phyloP scores from a whole-genome alignment of 2,797 vertebrate species.

The Naso thynnoides region DNA sequence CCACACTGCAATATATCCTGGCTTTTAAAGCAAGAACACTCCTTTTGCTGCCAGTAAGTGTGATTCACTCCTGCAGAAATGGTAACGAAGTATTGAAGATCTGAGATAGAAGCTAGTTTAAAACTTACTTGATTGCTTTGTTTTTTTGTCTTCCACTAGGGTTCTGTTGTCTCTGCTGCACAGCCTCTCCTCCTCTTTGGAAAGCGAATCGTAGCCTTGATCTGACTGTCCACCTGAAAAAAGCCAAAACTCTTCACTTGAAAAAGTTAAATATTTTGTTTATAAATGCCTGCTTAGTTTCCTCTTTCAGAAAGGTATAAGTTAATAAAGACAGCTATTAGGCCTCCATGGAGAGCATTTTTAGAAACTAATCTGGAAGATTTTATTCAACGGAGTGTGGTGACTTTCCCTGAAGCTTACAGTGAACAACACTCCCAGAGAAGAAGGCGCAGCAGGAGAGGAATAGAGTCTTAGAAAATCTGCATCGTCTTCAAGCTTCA shows the following conservation, averaged over 20 bases:
- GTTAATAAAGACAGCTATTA: constrained; percentile 20
- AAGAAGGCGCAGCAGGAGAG: constrained; percentile 40
- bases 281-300: constrained; percentile 12
- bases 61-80: constrained; percentile 48
- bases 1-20: constrained; percentile 48
- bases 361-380: constrained; percentile 57
- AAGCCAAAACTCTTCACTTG: constrained; percentile 25
- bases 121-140: constrained; percentile 86
- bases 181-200: constrained; percentile 92
- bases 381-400: constrained; percentile 37
- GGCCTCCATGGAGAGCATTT: constrained; percentile 40
- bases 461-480: constrained; percentile 32
- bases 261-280: not conserved
- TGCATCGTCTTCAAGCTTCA: constrained; percentile 10
- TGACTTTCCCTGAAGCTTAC: constrained; percentile 50
- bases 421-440: constrained; percentile 53
- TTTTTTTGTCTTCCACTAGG: constrained; percentile 87
- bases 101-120: constrained; percentile 14
- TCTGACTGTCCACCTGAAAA: constrained; percentile 92
- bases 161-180: constrained; percentile 81
- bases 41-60: constrained; percentile 36
- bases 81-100: constrained; percentile 36
- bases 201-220: constrained; percentile 91
- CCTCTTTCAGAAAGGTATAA: constrained; percentile 17
- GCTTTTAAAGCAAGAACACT: constrained; percentile 53